A percentile compares a stretch with the other conserved stretches of the same genome.
Conservation (phyloP, 2,888 invertebrate species). For the Ypsolopha scabrella region DNA sequence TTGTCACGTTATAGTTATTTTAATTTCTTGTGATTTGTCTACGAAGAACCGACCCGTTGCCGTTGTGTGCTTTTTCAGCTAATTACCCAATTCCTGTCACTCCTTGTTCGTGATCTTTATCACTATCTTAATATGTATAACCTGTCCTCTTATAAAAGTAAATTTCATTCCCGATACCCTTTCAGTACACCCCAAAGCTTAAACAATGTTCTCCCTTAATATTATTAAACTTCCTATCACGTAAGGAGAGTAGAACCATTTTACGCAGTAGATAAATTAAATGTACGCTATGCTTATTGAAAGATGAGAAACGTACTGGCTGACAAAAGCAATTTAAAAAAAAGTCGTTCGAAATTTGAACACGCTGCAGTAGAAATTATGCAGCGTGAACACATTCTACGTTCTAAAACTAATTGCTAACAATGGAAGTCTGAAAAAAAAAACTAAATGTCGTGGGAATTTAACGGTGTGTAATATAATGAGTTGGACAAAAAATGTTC, state of each 20-base stretch:
- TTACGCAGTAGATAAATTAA: slow-evolving; percentile 32
- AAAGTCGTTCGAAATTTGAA: slow-evolving; percentile 18
- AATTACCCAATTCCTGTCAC: neutral
- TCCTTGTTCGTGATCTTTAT: slow-evolving; percentile 3
- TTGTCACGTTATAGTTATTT: too few species aligned
- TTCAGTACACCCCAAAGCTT: slow-evolving; percentile 2
- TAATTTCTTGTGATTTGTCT: too few species aligned
- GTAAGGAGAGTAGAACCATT: slow-evolving; percentile 16
- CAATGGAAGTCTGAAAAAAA: slow-evolving; percentile 38
- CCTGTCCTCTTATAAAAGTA: slow-evolving; percentile 1
- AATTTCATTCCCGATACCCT: neutral
- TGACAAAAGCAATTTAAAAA: slow-evolving; percentile 41
- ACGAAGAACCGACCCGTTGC: too few species aligned
- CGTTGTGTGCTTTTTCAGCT: neutral
- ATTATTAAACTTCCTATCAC: slow-evolving; percentile 17
- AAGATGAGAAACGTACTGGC: slow-evolving; percentile 22
- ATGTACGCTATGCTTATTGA: slow-evolving; percentile 38
- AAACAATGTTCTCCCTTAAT: slow-evolving; percentile 6
- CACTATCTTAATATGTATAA: slow-evolving; percentile 1
- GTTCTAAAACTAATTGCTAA: slow-evolving; percentile 43
- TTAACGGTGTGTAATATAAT: slow-evolving; percentile 38
- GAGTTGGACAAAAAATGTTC: slow-evolving; percentile 46
- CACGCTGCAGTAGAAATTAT: slow-evolving; percentile 40
- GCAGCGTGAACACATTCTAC: slow-evolving; percentile 66
- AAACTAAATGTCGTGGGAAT: slow-evolving; percentile 54